Evolutionary conservation across 35 echinoderm and acorn worm genomes (phyloP).

Genomic region (Lytechinus pictus): DNA sequence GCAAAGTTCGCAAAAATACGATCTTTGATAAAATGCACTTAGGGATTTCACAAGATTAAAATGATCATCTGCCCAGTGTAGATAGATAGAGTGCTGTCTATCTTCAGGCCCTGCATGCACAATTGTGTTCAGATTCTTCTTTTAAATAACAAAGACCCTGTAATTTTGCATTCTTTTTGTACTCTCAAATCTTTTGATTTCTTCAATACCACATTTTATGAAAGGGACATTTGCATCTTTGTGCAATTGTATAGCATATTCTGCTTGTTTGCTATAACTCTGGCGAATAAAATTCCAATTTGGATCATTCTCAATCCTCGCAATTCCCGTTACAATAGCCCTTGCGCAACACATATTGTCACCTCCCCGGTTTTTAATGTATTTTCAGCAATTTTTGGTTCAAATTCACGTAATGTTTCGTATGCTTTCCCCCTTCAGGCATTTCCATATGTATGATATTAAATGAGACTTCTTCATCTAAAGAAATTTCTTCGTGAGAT

Average conservation of each 20-base stretch:
- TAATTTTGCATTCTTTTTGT: slow-evolving; percentile 45
- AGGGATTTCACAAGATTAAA: slow-evolving; percentile 30
- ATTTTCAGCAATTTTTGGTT: too few relatives aligned
- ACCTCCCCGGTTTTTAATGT: too few relatives aligned
- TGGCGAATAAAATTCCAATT: slow-evolving; percentile 45
- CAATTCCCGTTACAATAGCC: slow-evolving; percentile 51
- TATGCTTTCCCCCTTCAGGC: too few relatives aligned
- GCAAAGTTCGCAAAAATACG: slow-evolving; percentile 53
- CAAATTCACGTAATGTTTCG: too few relatives aligned
- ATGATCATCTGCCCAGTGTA: slow-evolving; percentile 41
- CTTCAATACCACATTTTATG: slow-evolving; percentile 54
- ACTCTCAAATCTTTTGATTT: slow-evolving; percentile 56
- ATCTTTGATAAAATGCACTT: slow-evolving; percentile 20
- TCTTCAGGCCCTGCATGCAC: slow-evolving; percentile 49
- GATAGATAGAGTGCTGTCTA: slow-evolving; percentile 34
- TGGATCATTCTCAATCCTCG: slow-evolving; percentile 34
- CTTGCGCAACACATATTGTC: slow-evolving; percentile 67
- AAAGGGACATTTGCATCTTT: slow-evolving; percentile 33
- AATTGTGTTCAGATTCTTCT: slow-evolving; percentile 43
- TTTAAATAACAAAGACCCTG: slow-evolving; percentile 50
- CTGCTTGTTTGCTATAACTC: slow-evolving; percentile 45
- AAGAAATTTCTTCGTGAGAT: too few relatives aligned
- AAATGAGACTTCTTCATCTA: too few relatives aligned
- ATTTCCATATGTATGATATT: too few relatives aligned
- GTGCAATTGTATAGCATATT: slow-evolving; percentile 51